Conservation (phyloP, 2,797 vertebrate species). For the Anas georgica region DNA sequence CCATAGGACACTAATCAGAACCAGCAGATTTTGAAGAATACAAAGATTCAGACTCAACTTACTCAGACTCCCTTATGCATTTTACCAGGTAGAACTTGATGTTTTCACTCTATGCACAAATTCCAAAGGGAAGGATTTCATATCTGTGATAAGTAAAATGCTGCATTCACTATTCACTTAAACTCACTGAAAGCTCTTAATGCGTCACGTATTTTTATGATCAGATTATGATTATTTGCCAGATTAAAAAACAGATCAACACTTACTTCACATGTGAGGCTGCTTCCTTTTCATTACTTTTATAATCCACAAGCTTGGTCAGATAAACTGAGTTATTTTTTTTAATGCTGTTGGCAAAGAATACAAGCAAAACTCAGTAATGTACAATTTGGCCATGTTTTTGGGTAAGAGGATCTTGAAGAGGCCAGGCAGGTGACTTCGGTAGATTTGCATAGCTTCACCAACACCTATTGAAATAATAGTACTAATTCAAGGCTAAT, state of each 20-base stretch:
- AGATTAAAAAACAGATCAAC: neutral
- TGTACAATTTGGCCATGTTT: neutral
- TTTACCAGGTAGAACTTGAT: accelerated
- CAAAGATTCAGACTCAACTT: neutral
- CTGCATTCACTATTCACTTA: neutral
- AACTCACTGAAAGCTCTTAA: neutral
- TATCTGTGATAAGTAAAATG: neutral
- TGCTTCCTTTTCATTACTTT: neutral
- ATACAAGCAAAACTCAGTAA: neutral
- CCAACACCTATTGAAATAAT: neutral
- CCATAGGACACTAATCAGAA: neutral
- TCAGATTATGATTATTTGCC: neutral
- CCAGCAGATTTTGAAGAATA: neutral
- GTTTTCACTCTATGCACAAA: neutral
- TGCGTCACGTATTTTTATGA: neutral
- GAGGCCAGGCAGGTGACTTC: neutral
- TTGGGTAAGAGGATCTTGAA: neutral
- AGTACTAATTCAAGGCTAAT: neutral
- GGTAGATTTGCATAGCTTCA: neutral
- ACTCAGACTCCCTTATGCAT: neutral
- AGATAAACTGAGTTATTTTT: neutral
- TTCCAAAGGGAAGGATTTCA: neutral
- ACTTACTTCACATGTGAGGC: neutral
- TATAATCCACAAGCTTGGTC: neutral
- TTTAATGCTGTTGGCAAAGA: neutral